Base-by-base conservation (phyloP, 2,888 invertebrate species). In the Hypselothyrea guttata region DNA sequence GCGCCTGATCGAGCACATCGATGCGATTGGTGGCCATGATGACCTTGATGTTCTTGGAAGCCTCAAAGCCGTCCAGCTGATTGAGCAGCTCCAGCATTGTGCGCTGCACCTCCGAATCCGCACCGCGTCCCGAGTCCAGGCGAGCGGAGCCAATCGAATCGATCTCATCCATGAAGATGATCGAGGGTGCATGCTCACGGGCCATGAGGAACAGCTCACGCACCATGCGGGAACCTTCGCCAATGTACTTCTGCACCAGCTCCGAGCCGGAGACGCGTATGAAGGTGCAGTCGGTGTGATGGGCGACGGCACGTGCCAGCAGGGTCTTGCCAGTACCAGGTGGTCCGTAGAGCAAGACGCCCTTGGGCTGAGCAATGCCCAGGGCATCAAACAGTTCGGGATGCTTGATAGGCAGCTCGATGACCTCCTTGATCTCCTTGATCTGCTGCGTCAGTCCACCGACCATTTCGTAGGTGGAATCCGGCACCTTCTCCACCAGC, bases 401-500 rank as follows among this genome's bases (percentile, higher is more conserved):
- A 92, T 99, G 99, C 89, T 99, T 99, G 0, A 99, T 98, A 0
- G 99, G 99, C 71, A 99, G 91, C 89, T 99, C 99, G 88, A 99
- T 99, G 0, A 99, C 99, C 91, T 99, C 99, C 90, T 99, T 99
- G 74, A 99, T 99, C 91, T 99, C 99, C 89, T 98, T 99, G 57
- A 99, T 99, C 91, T 99, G 99, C 88, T 98, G 99, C 88, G 99
- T 98, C 64, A 99, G 91, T 52, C 99, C 99, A 75, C 99, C 99
- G 15, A 99, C 98, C 98, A 99, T 99, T 91, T 99, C 99, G 88
- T 99, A 99, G 0, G 99, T 99, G 0, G 98, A 99, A 90, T 99
- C 99, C 0, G 99, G 99, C 7, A 99, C 99, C 90, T 99, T 99
- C 90, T 99, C 99, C 0, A 99, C 99, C 99, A 99, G 98, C 99